A percentile compares a stretch with the other conserved stretches of the same genome.
Conservation (phyloP, 2,888 invertebrate species). For the Philonicus albiceps region DNA sequence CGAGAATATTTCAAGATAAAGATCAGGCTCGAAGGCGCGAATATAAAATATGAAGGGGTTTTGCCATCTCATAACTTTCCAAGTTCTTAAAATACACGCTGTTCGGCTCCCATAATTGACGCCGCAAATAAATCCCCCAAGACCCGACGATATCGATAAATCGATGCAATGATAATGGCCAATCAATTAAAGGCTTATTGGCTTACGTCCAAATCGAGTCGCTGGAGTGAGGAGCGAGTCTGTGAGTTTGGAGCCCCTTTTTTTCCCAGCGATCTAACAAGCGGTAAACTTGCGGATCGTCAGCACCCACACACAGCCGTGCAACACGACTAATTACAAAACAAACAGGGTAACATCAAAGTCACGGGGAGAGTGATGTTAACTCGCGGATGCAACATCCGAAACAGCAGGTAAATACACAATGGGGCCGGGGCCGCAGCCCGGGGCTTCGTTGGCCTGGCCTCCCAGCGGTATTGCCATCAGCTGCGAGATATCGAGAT, state of each 20-base stretch:
- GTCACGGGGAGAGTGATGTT: constrained; percentile 32
- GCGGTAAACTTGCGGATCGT: neutral
- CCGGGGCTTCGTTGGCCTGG: neutral
- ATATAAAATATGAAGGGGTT: neutral
- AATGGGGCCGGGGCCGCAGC: neutral
- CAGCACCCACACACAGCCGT: neutral
- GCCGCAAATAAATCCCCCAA: neutral
- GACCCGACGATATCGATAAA: neutral
- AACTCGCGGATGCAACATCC: constrained; percentile 29
- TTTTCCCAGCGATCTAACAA: neutral
- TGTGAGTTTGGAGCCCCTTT: neutral
- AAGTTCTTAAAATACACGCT: neutral
- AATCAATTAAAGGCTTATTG: constrained; percentile 26
- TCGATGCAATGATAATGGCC: neutral
- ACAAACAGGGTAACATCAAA: constrained; percentile 16
- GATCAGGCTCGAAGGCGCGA: neutral
- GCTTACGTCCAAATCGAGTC: neutral
- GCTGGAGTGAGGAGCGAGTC: neutral
- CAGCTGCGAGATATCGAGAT: neutral
- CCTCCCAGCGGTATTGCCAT: neutral
- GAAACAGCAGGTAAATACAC: constrained; percentile 30
- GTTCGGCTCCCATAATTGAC: neutral
- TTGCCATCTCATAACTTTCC: neutral
- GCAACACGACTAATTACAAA: constrained; percentile 27
- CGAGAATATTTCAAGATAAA: neutral